Evolutionary conservation across 1,140 invertebrate species (phyloP), one percentile per base, ranked within the genome.

Genomic region (Drosophila baimaii): DNA sequence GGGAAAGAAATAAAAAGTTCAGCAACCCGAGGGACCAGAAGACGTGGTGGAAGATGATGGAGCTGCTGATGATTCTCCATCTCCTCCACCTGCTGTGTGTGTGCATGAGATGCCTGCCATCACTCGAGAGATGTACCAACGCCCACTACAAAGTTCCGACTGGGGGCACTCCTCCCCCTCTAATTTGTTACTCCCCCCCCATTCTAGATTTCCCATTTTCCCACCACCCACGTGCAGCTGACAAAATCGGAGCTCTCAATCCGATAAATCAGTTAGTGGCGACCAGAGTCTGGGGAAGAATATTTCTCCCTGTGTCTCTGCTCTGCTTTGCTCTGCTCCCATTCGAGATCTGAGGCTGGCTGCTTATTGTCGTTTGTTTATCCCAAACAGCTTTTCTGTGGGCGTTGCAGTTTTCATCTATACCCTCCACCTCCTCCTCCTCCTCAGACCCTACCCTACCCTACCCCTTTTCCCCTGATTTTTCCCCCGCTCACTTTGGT

Each of bases 281-380:
- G 21, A n/a, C n/a, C n/a, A n/a, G n/a, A n/a, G n/a, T n/a, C n/a
- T n/a, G n/a, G 15, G 23, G 21, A 15, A 46, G 7, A 23, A 10
- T 65, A 10, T 65, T 25, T 35, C 39, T 69, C n/a, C 19, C 31
- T 19, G 23, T 46, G 37, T 23, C 19, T 41, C 13, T 63, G 61
- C 12, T 19, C 49, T n/a, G n/a, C n/a, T n/a, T n/a, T n/a, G n/a
- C n/a, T 56, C 49, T 41, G 46, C 46, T 39, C 31, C 37, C 72
- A 57, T 44, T 57, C n/a, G 47, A 71, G 68, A 71, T 71, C 65
- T 70, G 56, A 21, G 46, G 4, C 46, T 46, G 37, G 17, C 63
- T 47, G 46, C 59, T 66, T 68, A 68, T 70, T 68, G 65, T 71
- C 68, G 65, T 71, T 69, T 71, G 68, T 71, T 71, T 71, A 71